Conservation (phyloP, 1,140 invertebrate species). For the Drosophila pachea region DNA sequence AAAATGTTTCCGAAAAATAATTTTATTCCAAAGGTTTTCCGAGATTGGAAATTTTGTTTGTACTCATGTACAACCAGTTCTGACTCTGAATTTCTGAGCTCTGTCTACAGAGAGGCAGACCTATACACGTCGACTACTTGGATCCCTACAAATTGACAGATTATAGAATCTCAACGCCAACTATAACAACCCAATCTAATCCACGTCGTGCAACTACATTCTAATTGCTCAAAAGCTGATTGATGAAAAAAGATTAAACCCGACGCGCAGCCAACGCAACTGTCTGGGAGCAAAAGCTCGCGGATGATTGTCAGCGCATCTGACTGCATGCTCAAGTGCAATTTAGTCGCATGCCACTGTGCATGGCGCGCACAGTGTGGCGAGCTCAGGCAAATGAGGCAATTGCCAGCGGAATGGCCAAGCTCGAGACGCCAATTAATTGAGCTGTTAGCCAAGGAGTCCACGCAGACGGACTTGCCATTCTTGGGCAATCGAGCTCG, state of each 20-base stretch:
- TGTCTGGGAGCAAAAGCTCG: background rate
- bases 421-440: slow-evolving; percentile 41
- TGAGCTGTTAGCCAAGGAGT: slow-evolving; percentile 45
- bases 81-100: slow-evolving; percentile 35
- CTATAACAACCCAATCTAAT: background rate
- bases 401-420: slow-evolving; percentile 19
- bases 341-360: slow-evolving; percentile 34
- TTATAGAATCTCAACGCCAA: background rate
- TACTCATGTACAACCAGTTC: slow-evolving; percentile 47
- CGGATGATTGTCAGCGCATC: slow-evolving; percentile 10
- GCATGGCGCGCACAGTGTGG: slow-evolving; percentile 33
- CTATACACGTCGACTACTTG: background rate
- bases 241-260: background rate
- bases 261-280: background rate
- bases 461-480: background rate
- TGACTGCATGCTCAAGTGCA: slow-evolving; percentile 11
- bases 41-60: slow-evolving; percentile 40
- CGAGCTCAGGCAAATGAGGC: slow-evolving; percentile 7
- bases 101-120: background rate
- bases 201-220: background rate
- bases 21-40: slow-evolving; percentile 45
- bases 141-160: slow-evolving; percentile 7
- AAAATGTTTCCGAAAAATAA: slow-evolving; percentile 16
- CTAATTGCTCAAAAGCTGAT: background rate
- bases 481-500: slow-evolving; percentile 48